A percentile compares a stretch with the other conserved stretches of the same genome.
phyloP scores from a whole-genome alignment of 2,113 vertebrate genomes.

The Psittacara wagleri region DNA sequence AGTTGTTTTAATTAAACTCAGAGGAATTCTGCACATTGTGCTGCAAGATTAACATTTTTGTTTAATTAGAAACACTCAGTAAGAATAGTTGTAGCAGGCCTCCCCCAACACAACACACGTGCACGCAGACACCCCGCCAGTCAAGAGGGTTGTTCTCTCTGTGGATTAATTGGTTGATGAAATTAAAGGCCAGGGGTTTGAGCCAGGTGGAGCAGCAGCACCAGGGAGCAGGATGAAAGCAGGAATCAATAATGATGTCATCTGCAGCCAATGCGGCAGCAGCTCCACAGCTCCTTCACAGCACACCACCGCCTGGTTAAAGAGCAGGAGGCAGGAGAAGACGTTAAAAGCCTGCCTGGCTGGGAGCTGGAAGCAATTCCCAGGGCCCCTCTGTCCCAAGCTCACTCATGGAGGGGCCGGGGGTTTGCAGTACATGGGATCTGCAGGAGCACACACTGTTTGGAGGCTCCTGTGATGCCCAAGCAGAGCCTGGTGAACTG shows the following conservation, averaged over 20 bases:
- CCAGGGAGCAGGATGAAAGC: not conserved
- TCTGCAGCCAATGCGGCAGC: constrained; percentile 41
- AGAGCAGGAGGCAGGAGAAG: not conserved
- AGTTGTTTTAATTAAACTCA: constrained; percentile 79
- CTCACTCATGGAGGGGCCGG: not conserved
- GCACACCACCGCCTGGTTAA: not conserved
- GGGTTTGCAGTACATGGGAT: not conserved
- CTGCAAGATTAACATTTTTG: constrained; percentile 70
- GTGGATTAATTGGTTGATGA: not conserved
- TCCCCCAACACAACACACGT: not conserved
- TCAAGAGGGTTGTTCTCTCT: not conserved
- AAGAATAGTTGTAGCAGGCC: not conserved
- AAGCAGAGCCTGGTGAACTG: not conserved
- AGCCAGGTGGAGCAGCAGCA: constrained; percentile 16
- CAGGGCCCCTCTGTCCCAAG: not conserved
- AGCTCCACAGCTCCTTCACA: not conserved
- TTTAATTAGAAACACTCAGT: constrained; percentile 70
- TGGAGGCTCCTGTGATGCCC: not conserved
- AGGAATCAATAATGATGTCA: constrained; percentile 33
- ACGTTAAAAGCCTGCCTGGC: not conserved
- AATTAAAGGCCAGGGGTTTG: not conserved
- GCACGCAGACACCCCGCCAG: not conserved
- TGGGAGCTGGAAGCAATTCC: not conserved
- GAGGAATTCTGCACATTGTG: constrained; percentile 71
- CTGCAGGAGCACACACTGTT: not conserved